Evolutionary conservation across 1,140 invertebrate genomes (phyloP).

Genomic region (Calycopis cecrops): DNA sequence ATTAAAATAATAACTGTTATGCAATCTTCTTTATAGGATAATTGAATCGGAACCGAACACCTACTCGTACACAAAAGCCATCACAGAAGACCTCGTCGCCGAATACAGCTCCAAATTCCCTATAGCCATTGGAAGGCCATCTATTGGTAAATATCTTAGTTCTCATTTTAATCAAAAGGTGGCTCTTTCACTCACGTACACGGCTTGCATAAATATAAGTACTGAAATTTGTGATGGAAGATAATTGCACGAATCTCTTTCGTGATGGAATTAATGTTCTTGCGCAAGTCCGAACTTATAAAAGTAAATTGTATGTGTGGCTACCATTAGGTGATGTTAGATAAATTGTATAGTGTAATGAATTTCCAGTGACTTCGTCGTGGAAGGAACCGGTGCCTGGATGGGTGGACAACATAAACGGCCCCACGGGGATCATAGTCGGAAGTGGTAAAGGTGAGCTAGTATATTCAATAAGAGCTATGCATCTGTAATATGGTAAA

Average conservation of each 20-base stretch:
- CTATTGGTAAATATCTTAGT: constrained; percentile 80
- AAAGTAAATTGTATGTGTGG: too few relatives aligned
- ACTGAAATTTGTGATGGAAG: too few relatives aligned
- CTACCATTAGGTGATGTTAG: too few relatives aligned
- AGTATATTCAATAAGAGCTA: too few relatives aligned
- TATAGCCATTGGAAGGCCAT: constrained; percentile 83
- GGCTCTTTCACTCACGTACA: too few relatives aligned
- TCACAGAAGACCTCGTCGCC: constrained; percentile 83
- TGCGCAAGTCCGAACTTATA: too few relatives aligned
- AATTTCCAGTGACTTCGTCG: constrained; percentile 78
- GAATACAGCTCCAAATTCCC: constrained; percentile 78
- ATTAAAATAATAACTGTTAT: too few relatives aligned
- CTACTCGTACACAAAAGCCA: constrained; percentile 86
- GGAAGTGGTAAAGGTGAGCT: constrained; percentile 84
- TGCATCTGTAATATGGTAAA: too few relatives aligned
- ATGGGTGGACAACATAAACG: constrained; percentile 97
- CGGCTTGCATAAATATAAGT: too few relatives aligned
- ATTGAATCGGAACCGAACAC: constrained; percentile 84
- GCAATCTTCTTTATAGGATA: constrained; percentile 72
- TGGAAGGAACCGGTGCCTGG: constrained; percentile 84
- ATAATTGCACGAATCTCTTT: too few relatives aligned
- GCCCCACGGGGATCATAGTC: constrained; percentile 88
- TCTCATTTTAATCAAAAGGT: too few relatives aligned
- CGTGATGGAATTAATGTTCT: too few relatives aligned
- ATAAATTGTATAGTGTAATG: constrained; percentile 20